Percentiles rank a stretch among this genome's conserved stretches.
phyloP scores from a whole-genome alignment of 2,797 vertebrate species.

The Anguilla obscura region DNA sequence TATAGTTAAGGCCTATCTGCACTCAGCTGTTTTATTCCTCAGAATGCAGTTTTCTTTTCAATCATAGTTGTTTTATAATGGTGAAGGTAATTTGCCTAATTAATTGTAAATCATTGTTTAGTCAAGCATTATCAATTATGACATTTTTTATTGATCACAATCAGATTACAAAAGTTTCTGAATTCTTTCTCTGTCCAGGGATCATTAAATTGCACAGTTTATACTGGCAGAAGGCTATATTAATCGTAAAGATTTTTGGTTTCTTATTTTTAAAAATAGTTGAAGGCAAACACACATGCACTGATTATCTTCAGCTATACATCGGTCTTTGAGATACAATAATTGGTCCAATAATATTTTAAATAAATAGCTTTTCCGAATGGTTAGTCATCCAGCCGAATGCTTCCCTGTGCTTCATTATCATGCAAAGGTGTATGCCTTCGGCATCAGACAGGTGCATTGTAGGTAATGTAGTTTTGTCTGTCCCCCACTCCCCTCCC shows the following conservation, averaged over 20 bases:
- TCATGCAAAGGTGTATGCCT: background rate
- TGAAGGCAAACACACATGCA: background rate
- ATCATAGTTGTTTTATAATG: too few species aligned
- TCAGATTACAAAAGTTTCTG: too few species aligned
- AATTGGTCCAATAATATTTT: background rate
- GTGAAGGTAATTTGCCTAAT: too few species aligned
- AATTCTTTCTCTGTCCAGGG: too few species aligned
- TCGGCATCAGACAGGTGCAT: background rate
- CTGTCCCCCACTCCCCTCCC: background rate
- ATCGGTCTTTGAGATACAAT: background rate
- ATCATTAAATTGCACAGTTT: background rate
- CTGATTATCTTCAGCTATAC: background rate
- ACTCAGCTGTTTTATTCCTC: too few species aligned
- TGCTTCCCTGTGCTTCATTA: background rate
- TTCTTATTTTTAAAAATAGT: background rate
- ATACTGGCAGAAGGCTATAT: background rate
- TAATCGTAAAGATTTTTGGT: background rate
- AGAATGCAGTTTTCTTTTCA: too few species aligned
- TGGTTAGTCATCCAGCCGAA: background rate
- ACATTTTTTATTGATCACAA: too few species aligned
- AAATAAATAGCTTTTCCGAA: background rate
- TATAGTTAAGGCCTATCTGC: too few species aligned
- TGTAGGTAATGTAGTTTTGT: slow-evolving; percentile 6
- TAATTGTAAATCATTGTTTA: too few species aligned
- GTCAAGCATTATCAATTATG: too few species aligned